phyloP scores from a whole-genome alignment of 2,113 vertebrate species.

The Nansenia antarctica region DNA sequence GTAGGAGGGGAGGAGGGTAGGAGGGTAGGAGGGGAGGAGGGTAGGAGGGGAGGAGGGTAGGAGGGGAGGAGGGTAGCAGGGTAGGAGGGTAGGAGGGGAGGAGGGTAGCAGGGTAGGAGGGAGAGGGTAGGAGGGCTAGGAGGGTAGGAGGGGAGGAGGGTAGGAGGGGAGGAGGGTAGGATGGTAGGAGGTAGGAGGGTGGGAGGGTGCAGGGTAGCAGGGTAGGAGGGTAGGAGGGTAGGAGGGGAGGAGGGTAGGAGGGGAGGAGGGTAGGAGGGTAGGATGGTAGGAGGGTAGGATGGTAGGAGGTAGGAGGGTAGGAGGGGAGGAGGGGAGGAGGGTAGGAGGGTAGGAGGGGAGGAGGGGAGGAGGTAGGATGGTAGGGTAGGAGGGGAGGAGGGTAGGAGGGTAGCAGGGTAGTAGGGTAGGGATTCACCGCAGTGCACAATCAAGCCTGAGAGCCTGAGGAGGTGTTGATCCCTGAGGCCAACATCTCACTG shows the following conservation, averaged over 20 bases:
- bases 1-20: conserved; percentile 38
- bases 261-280: neutral
- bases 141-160: neutral
- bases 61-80: conserved; percentile 26
- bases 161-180: conserved; percentile 40
- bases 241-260: conserved; percentile 33
- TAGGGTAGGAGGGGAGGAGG: conserved; percentile 59
- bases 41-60: conserved; percentile 38
- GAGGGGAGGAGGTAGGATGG: conserved; percentile 40
- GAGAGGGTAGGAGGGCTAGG: too few relatives aligned
- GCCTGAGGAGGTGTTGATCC: too few relatives aligned
- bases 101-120: conserved; percentile 50
- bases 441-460: too few relatives aligned
- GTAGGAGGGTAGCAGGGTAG: conserved; percentile 21
- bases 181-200: too few relatives aligned
- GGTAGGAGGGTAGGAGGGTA: conserved; percentile 44
- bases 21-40: conserved; percentile 43
- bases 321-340: conserved; percentile 32
- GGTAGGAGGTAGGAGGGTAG: conserved; percentile 44
- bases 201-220: too few relatives aligned
- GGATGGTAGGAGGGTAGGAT: conserved; percentile 63
- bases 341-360: neutral
- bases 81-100: conserved; percentile 66
- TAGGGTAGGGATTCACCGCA: neutral
- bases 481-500: too few relatives aligned